Evolutionary conservation across 92 coral and sea anemone species (phyloP).

Genomic region (Palythoa grandiflora): DNA sequence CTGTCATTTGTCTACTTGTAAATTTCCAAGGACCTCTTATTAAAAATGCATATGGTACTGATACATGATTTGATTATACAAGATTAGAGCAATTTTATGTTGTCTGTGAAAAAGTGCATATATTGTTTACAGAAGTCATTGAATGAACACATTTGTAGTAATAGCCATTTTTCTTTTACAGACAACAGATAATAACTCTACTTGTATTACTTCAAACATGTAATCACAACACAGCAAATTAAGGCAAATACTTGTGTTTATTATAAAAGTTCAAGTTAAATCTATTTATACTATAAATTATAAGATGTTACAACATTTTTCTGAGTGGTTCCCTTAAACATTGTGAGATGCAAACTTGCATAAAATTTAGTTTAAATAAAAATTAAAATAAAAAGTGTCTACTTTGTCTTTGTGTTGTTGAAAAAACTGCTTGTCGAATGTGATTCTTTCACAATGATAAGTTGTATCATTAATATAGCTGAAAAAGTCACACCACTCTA

Average conservation of each 20-base stretch:
- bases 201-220: slow-evolving; percentile 18
- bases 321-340: slow-evolving; percentile 23
- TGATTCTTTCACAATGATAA: slow-evolving; percentile 54
- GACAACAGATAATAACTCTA: slow-evolving; percentile 13
- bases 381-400: slow-evolving; percentile 64
- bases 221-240: slow-evolving; percentile 15
- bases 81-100: not conserved
- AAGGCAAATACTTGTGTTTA: slow-evolving; percentile 13
- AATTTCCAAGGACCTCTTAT: slow-evolving; percentile 57
- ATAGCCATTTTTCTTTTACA: slow-evolving; percentile 11
- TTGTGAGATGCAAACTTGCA: slow-evolving; percentile 11
- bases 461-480: slow-evolving; percentile 37
- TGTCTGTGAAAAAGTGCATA: not conserved
- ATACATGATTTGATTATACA: not conserved
- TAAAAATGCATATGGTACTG: not conserved
- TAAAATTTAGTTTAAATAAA: slow-evolving; percentile 22
- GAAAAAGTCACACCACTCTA: slow-evolving; percentile 72
- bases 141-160: slow-evolving; percentile 14
- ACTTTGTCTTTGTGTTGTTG: slow-evolving; percentile 58
- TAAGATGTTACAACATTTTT: not conserved
- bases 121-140: slow-evolving; percentile 14
- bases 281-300: not conserved
- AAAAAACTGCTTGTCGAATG: slow-evolving; percentile 57
- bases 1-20: slow-evolving; percentile 59
- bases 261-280: slow-evolving; percentile 15